Percentiles rank a stretch among this genome's conserved stretches.
Evolutionary conservation across 2,888 invertebrate genomes (phyloP).

Genomic region (Apocheima hispidaria): DNA sequence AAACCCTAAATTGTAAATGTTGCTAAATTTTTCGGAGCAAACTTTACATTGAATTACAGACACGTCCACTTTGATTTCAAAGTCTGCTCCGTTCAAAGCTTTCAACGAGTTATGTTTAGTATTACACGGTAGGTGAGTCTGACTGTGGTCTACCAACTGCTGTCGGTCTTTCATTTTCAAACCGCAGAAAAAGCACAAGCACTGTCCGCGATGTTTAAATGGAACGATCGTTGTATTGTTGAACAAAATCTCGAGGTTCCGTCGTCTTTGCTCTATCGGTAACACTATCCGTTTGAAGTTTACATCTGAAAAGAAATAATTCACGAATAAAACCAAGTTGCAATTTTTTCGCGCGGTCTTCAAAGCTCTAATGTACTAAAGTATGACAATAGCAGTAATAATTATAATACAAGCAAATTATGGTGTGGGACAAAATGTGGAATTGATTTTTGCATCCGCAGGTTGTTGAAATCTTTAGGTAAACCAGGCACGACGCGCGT

Average conservation of each 20-base stretch:
- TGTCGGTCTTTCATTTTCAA: slow-evolving; percentile 53
- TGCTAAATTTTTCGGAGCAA: slow-evolving; percentile 52
- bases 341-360: slow-evolving; percentile 34
- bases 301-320: slow-evolving; percentile 76
- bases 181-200: slow-evolving; percentile 75
- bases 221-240: slow-evolving; percentile 76
- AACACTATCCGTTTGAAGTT: slow-evolving; percentile 51
- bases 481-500: neutral
- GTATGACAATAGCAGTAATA: neutral
- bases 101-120: slow-evolving; percentile 63
- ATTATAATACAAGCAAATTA: neutral
- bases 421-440: neutral
- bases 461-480: neutral
- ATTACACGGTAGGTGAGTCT: slow-evolving; percentile 62
- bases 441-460: neutral
- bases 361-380: neutral
- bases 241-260: slow-evolving; percentile 71
- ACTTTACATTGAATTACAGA: slow-evolving; percentile 66
- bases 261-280: slow-evolving; percentile 51
- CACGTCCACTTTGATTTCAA: slow-evolving; percentile 74
- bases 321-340: slow-evolving; percentile 21
- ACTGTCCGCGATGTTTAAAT: slow-evolving; percentile 76
- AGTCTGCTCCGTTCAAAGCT: slow-evolving; percentile 63
- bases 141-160: slow-evolving; percentile 64
- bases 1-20: slow-evolving; percentile 44